Evolutionary conservation across 1,140 invertebrate genomes (phyloP).

Genomic region (Phymorhynchus buccinoides): DNA sequence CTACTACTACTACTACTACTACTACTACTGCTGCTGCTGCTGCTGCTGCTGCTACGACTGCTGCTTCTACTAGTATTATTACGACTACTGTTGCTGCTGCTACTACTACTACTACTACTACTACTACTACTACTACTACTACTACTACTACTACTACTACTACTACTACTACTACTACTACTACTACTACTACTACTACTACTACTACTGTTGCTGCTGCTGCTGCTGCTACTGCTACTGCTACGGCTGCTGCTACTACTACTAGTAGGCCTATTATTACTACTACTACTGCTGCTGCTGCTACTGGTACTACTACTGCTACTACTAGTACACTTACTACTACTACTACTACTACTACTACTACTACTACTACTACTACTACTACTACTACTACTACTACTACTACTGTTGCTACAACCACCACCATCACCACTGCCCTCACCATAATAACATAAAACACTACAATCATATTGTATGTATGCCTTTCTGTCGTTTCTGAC

Average conservation of each 20-base stretch:
- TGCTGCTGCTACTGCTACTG: conserved; percentile 15
- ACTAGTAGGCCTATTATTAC: conserved; percentile 30
- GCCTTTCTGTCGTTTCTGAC: too few relatives aligned
- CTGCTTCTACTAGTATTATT: too few relatives aligned
- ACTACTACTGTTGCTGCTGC: conserved; percentile 19
- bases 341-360: background rate
- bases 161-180: conserved; percentile 23
- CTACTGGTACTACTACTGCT: background rate
- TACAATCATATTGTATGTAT: too few relatives aligned
- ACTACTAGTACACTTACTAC: too few relatives aligned
- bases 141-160: conserved; percentile 29
- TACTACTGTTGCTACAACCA: too few relatives aligned
- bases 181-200: conserved; percentile 29
- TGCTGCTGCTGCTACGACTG: too few relatives aligned
- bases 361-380: conserved; percentile 28
- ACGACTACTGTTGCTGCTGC: background rate
- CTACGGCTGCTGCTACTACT: too few relatives aligned
- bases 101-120: conserved; percentile 3
- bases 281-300: background rate
- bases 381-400: conserved; percentile 28
- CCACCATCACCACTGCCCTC: too few relatives aligned
- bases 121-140: conserved; percentile 26
- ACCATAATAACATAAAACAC: too few relatives aligned
- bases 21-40: background rate
- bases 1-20: conserved; percentile 29